Evolutionary conservation across 2,888 invertebrate species (phyloP).

Genomic region (Ecliptopera silaceata): DNA sequence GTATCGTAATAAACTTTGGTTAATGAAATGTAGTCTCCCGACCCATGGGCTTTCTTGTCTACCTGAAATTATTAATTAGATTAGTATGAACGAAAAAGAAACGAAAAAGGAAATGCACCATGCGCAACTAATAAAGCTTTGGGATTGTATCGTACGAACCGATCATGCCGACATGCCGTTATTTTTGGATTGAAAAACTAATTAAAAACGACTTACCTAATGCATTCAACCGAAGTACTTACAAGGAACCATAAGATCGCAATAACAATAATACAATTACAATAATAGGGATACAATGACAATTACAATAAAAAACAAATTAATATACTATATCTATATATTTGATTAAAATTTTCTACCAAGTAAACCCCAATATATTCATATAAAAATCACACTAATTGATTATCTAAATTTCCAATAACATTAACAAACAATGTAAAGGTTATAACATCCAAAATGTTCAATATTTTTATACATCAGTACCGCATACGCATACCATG

Average conservation of each 20-base stretch:
- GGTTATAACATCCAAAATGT: conserved; percentile 63
- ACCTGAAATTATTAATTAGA: conserved; percentile 82
- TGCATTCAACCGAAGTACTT: conserved; percentile 35
- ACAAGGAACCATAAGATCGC: conserved; percentile 34
- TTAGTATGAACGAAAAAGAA: conserved; percentile 77
- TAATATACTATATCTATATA: conserved; percentile 69
- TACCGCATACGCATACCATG: conserved; percentile 67
- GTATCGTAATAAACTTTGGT: conserved; percentile 61
- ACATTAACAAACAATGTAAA: conserved; percentile 81
- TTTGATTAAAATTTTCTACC: conserved; percentile 81
- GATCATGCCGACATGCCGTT: conserved; percentile 67
- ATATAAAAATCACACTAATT: conserved; percentile 82
- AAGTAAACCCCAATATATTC: conserved; percentile 83
- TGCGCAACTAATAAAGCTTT: conserved; percentile 63
- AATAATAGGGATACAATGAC: conserved; percentile 43
- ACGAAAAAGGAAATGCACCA: conserved; percentile 57
- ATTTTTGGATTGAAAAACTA: conserved; percentile 40
- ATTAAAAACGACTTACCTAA: conserved; percentile 62
- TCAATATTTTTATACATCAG: conserved; percentile 58
- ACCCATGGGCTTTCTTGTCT: conserved; percentile 79
- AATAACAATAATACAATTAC: conserved; percentile 45
- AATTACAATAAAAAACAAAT: conserved; percentile 48
- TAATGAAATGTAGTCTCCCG: conserved; percentile 79
- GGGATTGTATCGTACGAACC: conserved; percentile 37
- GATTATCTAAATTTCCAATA: conserved; percentile 75